phyloP scores from a whole-genome alignment of 2,113 vertebrate species.

The Nansenia antarctica region DNA sequence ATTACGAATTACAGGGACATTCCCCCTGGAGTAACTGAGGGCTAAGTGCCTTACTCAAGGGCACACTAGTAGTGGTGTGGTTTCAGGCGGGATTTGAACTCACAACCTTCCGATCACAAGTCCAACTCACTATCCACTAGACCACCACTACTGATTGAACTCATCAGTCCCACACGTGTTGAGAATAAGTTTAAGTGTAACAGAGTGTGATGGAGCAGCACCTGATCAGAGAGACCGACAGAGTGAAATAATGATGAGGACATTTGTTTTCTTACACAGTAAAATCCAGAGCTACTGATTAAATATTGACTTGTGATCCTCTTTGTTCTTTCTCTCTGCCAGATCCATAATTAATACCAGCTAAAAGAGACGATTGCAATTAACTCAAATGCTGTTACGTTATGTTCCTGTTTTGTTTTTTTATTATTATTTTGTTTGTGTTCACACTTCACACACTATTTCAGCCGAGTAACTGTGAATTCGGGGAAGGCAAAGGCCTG shows the following conservation, averaged over 20 bases:
- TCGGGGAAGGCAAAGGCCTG: neutral
- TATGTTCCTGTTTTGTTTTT: neutral
- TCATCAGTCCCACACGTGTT: no score
- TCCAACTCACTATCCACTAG: no score
- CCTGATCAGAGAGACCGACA: neutral
- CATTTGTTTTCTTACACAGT: neutral
- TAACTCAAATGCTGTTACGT: neutral
- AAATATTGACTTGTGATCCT: conserved; percentile 2
- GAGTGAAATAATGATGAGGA: neutral
- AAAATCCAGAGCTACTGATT: neutral
- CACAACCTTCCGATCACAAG: no score
- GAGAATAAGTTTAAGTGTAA: no score
- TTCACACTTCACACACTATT: no score
- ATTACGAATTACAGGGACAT: no score
- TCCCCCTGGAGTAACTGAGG: no score
- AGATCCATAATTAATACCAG: neutral
- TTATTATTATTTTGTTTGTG: neutral
- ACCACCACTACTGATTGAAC: no score
- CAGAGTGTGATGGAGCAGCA: neutral
- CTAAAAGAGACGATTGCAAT: neutral
- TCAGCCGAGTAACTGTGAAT: neutral
- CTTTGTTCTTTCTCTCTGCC: conserved; percentile 5
- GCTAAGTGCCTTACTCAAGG: no score
- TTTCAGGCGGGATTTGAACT: no score
- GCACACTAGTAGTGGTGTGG: no score